These are phyloP conservation scores for Oryzias curvinotus DNA, from an alignment of 2,113 vertebrate genomes.

Conservation along the genomic window DNA sequence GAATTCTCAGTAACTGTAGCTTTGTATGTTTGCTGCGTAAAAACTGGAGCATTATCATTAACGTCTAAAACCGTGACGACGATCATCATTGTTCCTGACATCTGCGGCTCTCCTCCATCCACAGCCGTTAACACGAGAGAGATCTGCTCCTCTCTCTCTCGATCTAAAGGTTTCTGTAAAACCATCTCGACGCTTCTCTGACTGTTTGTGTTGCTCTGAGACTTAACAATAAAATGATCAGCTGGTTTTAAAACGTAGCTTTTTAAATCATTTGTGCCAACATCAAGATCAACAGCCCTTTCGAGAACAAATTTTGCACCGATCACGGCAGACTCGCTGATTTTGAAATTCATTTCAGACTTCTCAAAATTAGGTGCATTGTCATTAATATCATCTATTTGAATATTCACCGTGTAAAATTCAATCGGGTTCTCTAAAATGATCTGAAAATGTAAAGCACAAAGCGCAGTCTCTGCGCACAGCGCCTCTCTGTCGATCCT, in stretches of 20 bases:
- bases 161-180: conserved; percentile 52
- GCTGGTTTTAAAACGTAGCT: conserved; percentile 65
- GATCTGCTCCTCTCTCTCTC: conserved; percentile 39
- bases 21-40: no score
- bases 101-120: no score
- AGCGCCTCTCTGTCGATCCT: no score
- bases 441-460: no score
- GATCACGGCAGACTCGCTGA: conserved; percentile 35
- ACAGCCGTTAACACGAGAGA: no score
- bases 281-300: conserved; percentile 73
- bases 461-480: no score
- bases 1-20: no score
- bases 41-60: no score
- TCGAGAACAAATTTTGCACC: conserved; percentile 64
- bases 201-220: conserved; percentile 33
- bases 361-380: conserved; percentile 71
- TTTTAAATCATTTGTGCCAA: conserved; percentile 72
- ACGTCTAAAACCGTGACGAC: no score
- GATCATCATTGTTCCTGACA: no score
- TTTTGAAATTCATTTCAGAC: conserved; percentile 64
- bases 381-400: conserved; percentile 81
- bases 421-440: no score
- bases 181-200: conserved; percentile 52
- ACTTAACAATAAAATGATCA: conserved; percentile 61
- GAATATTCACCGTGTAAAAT: conserved; percentile 69